Evolutionary conservation across 2,888 invertebrate species (phyloP).

Genomic region (Epinotia bilunana): DNA sequence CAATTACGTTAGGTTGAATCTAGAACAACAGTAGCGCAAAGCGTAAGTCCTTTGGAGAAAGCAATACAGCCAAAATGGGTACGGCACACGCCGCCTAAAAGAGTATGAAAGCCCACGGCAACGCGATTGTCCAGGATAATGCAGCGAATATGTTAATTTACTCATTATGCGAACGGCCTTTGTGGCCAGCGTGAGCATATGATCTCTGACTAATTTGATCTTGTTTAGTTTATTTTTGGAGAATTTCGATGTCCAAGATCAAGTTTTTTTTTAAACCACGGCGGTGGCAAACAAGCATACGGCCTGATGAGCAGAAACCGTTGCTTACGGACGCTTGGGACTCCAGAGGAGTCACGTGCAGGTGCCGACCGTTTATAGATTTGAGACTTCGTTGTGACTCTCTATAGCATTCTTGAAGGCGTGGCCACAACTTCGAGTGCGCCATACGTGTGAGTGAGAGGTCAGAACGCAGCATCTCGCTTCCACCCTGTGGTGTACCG

Average conservation of each 20-base stretch:
- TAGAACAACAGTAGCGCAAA: not conserved
- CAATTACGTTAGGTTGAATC: not conserved
- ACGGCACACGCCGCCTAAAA: conserved; percentile 30
- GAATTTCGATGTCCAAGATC: not conserved
- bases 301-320: too few species aligned
- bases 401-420: too few species aligned
- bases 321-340: too few species aligned
- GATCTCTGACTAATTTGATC: conserved; percentile 69
- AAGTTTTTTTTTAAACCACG: too few species aligned
- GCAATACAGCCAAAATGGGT: conserved; percentile 2
- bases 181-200: conserved; percentile 58
- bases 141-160: conserved; percentile 76
- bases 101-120: conserved; percentile 32
- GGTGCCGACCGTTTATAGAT: too few species aligned
- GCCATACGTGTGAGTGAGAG: too few species aligned
- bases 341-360: too few species aligned
- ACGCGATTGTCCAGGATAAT: conserved; percentile 55
- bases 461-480: too few species aligned
- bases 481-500: too few species aligned
- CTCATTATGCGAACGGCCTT: conserved; percentile 67
- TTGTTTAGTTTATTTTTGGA: conserved; percentile 40
- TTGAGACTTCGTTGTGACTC: too few species aligned
- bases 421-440: too few species aligned
- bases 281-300: too few species aligned
- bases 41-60: not conserved